Conservation (phyloP, 1,140 invertebrate genomes). For the Megalopta genalis region DNA sequence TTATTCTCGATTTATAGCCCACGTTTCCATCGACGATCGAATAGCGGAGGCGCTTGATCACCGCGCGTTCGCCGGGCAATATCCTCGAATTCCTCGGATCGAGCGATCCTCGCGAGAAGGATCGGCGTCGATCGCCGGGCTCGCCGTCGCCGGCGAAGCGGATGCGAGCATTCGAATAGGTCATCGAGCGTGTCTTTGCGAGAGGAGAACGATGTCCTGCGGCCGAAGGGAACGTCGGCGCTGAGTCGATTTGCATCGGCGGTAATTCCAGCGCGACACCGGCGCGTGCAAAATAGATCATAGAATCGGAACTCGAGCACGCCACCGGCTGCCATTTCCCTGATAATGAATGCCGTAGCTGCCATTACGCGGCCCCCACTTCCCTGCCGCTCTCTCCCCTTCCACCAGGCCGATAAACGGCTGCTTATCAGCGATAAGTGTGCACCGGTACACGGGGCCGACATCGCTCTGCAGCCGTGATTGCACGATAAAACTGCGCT, state of each 20-base stretch:
- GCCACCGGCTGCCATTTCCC: slow-evolving; percentile 48
- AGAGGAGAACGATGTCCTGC: neutral
- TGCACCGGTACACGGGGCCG: slow-evolving; percentile 44
- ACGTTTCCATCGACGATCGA: too few relatives aligned
- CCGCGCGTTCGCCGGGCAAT: neutral
- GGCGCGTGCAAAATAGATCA: slow-evolving; percentile 39
- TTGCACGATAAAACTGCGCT: slow-evolving; percentile 54
- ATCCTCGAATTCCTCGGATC: neutral
- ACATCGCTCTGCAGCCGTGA: slow-evolving; percentile 50
- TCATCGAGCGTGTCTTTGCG: neutral
- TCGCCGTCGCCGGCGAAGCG: neutral
- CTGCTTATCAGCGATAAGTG: slow-evolving; percentile 63
- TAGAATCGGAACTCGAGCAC: slow-evolving; percentile 50
- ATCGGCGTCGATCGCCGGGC: too few relatives aligned
- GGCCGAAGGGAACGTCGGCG: neutral
- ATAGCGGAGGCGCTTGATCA: neutral
- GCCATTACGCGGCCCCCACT: slow-evolving; percentile 50
- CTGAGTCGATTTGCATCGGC: slow-evolving; percentile 4
- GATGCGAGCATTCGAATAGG: neutral
- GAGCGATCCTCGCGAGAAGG: neutral
- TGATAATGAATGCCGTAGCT: slow-evolving; percentile 58
- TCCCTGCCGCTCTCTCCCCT: too few relatives aligned
- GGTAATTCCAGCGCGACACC: neutral
- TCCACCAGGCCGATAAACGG: slow-evolving; percentile 44
- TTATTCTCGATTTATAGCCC: too few relatives aligned